These are phyloP conservation scores for Pristionchus mayeri DNA, from an alignment of 2,888 invertebrate species.

Conservation along the genomic window DNA sequence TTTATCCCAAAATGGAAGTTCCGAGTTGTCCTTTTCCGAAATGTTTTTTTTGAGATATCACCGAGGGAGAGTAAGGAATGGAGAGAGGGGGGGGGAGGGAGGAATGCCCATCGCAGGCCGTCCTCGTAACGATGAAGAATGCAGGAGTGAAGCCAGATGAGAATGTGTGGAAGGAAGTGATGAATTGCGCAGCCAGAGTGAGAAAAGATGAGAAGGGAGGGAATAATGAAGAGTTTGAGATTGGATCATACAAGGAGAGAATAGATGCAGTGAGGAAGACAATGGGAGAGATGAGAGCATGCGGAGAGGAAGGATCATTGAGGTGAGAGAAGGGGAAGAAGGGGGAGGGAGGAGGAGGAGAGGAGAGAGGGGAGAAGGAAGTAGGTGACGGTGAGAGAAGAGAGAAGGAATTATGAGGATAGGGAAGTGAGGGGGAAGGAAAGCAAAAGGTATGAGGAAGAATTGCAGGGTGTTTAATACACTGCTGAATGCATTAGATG, in stretches of 20 bases:
- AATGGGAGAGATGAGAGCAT: slow-evolving; percentile 63
- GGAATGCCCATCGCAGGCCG: neutral
- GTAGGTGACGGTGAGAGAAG: too few relatives aligned
- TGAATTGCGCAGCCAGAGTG: slow-evolving; percentile 52
- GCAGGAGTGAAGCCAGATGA: slow-evolving; percentile 51
- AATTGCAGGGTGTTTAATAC: neutral
- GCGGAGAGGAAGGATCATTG: slow-evolving; percentile 58
- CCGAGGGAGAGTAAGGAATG: too few relatives aligned
- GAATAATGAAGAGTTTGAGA: neutral
- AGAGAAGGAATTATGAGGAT: too few relatives aligned
- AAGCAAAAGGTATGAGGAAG: too few relatives aligned
- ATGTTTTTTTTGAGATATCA: too few relatives aligned
- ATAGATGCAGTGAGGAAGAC: slow-evolving; percentile 52
- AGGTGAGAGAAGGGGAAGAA: neutral
- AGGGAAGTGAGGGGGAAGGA: too few relatives aligned
- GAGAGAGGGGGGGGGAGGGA: too few relatives aligned
- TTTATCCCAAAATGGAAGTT: too few relatives aligned
- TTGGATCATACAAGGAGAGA: slow-evolving; percentile 38
- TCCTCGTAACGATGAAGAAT: neutral
- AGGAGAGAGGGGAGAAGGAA: too few relatives aligned
- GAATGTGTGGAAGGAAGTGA: slow-evolving; percentile 55
- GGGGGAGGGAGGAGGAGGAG: neutral
- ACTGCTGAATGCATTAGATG: slow-evolving; percentile 43
- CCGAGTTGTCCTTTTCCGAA: too few relatives aligned
- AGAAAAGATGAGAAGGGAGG: slow-evolving; percentile 16